Evolutionary conservation across 2,888 invertebrate genomes (phyloP), one percentile per base, ranked within the genome.

Genomic region (Agrilus cyanescens): DNA sequence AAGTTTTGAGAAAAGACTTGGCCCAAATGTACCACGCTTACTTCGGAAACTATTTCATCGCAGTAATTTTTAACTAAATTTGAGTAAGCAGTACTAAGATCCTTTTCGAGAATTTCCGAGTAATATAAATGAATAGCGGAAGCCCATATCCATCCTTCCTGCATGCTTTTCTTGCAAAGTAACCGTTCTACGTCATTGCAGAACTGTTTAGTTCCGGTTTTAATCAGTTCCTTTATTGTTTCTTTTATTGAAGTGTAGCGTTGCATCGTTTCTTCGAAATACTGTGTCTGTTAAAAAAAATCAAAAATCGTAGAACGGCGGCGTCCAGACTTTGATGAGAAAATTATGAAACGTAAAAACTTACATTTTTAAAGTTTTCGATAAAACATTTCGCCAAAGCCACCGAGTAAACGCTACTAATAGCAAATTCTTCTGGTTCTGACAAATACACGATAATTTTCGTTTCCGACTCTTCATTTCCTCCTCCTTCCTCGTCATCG

Each of bases 321-420:
- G 40, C 37, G 34, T 41, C 13, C 41, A 42, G 38, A 40, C 13
- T 35, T 44, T 43, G 34, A 37, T 38, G 31, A 40, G 50, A 43
- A 25, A 31, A 45, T 14, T 46, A 45, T 39, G 15, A 41, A 41
- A 47, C 38, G 38, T 38, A 14, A 3, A 2, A 14, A 57, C 61
- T 64, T 55, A 70, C 68, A 43, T 62, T 67, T 59, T 63, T 66
- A 54, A 67, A 72, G 53, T 69, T 59, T 32, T 57, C 52, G 10
- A 57, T 50, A 46, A 69, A 66, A 40, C 62, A 56, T 38, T 62
- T 53, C 12, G 62, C 59, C 6, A 68, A 42, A 32, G 62, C 54
- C 30, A 65, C 51, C 43, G 61, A 62, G 47, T 68, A 59, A 29
- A 69, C 49, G 29, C 69, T 46, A 44, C 62, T 57, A 8, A 58